Evolutionary conservation across 2,113 vertebrate genomes (phyloP), one percentile per base, ranked within the genome.

Genomic region (Semicossyphus pulcher): DNA sequence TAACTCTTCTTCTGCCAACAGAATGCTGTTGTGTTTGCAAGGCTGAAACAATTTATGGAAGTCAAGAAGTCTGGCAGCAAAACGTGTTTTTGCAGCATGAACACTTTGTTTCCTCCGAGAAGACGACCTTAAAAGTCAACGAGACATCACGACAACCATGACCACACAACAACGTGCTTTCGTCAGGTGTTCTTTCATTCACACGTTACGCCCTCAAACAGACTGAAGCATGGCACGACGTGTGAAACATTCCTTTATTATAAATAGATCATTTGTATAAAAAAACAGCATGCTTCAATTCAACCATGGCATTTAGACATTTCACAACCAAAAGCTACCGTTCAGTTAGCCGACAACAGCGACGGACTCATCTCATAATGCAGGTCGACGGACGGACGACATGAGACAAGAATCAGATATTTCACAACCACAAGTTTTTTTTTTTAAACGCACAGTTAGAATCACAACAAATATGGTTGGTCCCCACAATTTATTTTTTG

Each of bases 211-310:
- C 23, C n/a, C 54, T 59, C 9, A 91, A 90, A 93, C 89, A 95
- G 29, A 72, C 89, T 76, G 93, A 95, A 93, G 88, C 94, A 10
- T 71, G 89, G 94, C 96, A 92, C 93, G 88, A 92, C 94, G 94
- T 98, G 94, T 94, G 96, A 98, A 99, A 98, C 95, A 97, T 96
- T 98, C 95, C 95, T 98, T 99, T 98, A 99, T 99, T 98, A 96
- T 95, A 99, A 99, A 99, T 96, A 97, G 95, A 96, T 95, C 94
- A 95, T 95, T 96, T 96, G 96, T 98, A 98, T 96, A 96, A 99
- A 99, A 98, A 37, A 44, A 95, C 73, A 91, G 96, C 97, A 98
- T 98, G 97, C 96, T 83, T 96, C 84, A 93, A 42, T 84, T 83
- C 63, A 95, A 95, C 94, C 94, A 94, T 95, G 92, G 95, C 94